Evolutionary conservation across 2,888 invertebrate species (phyloP).

Genomic region (Podotricha telesiphe): DNA sequence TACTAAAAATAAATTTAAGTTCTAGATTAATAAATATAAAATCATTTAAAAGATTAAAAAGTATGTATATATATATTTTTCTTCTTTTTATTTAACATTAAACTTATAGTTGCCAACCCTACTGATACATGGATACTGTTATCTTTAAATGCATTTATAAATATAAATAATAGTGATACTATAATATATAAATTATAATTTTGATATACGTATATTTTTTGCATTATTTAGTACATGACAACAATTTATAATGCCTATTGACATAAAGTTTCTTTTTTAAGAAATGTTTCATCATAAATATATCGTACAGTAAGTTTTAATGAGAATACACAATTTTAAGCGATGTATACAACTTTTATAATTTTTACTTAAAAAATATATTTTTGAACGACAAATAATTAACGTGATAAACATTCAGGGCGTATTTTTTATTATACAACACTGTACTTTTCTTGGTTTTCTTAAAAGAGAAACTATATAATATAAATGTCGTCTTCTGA

Average conservation of each 20-base stretch:
- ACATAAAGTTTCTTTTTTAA: not conserved
- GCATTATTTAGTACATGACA: no score
- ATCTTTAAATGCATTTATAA: conserved; percentile 26
- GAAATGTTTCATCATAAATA: no score
- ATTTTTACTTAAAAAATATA: not conserved
- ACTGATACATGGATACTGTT: conserved; percentile 27
- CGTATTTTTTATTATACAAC: no score
- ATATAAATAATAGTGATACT: conserved; percentile 10
- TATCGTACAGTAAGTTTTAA: no score
- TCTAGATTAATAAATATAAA: not conserved
- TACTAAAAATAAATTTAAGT: not conserved
- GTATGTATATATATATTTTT: not conserved
- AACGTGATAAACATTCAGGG: not conserved
- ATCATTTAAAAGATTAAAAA: not conserved
- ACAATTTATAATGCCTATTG: not conserved
- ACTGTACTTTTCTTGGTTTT: not conserved
- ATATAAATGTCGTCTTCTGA: not conserved
- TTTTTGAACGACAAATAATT: not conserved
- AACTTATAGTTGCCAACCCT: conserved; percentile 21
- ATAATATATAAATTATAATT: no score
- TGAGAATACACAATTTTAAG: no score
- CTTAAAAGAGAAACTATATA: conserved; percentile 3
- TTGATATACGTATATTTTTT: no score
- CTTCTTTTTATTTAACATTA: not conserved
- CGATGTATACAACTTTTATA: no score